Evolutionary conservation across 2,797 vertebrate genomes (phyloP).

Genomic region (Hipposideros larvatus): DNA sequence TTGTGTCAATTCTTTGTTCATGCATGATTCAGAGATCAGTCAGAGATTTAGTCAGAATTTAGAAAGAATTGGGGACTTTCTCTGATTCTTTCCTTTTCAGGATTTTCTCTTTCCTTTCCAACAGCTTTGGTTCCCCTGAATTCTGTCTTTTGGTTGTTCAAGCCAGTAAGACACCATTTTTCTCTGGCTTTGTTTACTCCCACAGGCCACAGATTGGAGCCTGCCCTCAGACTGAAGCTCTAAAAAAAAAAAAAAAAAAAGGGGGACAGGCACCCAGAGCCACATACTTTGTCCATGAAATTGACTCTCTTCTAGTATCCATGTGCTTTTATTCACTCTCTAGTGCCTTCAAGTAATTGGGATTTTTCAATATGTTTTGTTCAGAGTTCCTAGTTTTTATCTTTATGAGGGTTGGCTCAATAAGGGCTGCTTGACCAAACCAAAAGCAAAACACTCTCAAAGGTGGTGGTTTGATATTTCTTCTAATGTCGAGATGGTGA

Average conservation of each 20-base stretch:
- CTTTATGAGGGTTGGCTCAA: neutral
- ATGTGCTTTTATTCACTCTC: neutral
- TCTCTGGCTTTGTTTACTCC: neutral
- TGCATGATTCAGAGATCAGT: neutral
- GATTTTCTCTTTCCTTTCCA: constrained; percentile 18
- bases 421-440: neutral
- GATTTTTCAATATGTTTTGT: neutral
- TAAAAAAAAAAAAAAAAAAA: neutral
- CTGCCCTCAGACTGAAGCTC: neutral
- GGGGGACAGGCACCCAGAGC: neutral
- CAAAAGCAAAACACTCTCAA: constrained; percentile 3
- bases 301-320: neutral
- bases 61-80: neutral
- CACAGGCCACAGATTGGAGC: neutral
- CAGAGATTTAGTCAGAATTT: neutral
- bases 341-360: neutral
- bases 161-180: neutral
- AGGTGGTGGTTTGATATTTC: neutral
- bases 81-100: neutral
- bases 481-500: neutral
- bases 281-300: neutral
- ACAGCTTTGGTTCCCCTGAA: neutral
- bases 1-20: neutral
- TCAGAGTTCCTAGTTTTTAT: neutral
- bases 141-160: neutral